A percentile compares a stretch with the other conserved stretches of the same genome.
Evolutionary conservation across 2,888 invertebrate genomes (phyloP).

Genomic region (Drosophila acutilabella): DNA sequence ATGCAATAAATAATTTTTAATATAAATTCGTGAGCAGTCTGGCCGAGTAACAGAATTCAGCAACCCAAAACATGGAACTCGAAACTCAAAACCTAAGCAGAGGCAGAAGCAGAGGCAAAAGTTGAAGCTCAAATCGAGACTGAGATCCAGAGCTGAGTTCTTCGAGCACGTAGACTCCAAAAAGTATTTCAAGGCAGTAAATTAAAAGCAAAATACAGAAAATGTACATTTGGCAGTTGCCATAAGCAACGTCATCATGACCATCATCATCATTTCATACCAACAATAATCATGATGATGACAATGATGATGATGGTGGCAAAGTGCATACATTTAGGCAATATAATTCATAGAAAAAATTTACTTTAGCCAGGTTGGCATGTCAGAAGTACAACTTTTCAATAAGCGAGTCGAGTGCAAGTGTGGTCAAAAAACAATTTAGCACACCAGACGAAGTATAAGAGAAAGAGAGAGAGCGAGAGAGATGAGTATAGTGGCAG

Average conservation of each 20-base stretch:
- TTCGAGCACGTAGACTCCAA: constrained; percentile 44
- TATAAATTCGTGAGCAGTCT: constrained; percentile 78
- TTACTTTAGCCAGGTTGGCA: constrained; percentile 37
- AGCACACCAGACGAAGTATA: not conserved
- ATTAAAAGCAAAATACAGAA: constrained; percentile 69
- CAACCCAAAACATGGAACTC: not conserved
- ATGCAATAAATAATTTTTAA: constrained; percentile 81
- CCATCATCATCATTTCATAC: not conserved
- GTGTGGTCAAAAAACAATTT: constrained; percentile 66
- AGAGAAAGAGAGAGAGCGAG: constrained; percentile 1
- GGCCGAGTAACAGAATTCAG: constrained; percentile 46
- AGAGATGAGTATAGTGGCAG: not conserved
- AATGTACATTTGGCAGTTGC: constrained; percentile 67
- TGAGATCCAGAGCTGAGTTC: constrained; percentile 1
- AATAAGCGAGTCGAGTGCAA: constrained; percentile 69
- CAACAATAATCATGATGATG: not conserved
- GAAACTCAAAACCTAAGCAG: not conserved
- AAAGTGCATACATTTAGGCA: constrained; percentile 41
- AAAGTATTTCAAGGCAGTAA: constrained; percentile 61
- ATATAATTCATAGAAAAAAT: constrained; percentile 62
- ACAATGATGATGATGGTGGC: constrained; percentile 31
- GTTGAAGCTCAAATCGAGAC: not conserved
- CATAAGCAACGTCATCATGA: constrained; percentile 15
- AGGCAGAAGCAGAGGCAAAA: not conserved
- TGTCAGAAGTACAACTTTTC: constrained; percentile 66